phyloP scores from a whole-genome alignment of 2,113 vertebrate species.

The Carlito syrichta region DNA sequence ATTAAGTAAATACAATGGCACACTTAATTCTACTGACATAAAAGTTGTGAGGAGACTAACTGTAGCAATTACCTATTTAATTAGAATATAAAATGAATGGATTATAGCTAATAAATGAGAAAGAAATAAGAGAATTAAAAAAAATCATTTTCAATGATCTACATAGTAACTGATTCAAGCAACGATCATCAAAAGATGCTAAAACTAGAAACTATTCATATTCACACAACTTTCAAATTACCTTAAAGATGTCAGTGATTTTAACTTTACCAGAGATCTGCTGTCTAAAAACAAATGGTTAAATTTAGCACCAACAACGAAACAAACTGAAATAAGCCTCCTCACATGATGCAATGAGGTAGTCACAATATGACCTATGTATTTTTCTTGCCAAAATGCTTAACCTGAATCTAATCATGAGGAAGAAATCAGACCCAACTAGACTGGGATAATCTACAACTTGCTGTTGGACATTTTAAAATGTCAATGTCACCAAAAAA shows the following conservation, averaged over 20 bases:
- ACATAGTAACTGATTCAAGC: background rate
- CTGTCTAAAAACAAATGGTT: background rate
- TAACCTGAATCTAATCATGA: background rate
- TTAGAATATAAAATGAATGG: background rate
- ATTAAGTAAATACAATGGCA: background rate
- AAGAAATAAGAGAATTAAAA: background rate
- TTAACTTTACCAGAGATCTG: background rate
- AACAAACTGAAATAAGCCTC: background rate
- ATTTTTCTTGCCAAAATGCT: background rate
- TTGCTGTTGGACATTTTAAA: background rate
- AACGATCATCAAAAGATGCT: background rate
- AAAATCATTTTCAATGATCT: background rate
- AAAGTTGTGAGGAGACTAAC: background rate
- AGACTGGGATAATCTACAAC: background rate
- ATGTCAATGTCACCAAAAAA: background rate
- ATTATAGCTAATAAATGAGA: background rate
- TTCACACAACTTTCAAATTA: background rate
- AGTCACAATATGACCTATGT: background rate
- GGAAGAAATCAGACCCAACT: background rate
- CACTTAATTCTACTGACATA: background rate
- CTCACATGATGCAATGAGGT: background rate
- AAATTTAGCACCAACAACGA: background rate
- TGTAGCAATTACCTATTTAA: background rate
- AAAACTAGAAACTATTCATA: background rate
- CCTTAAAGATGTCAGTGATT: background rate